These are phyloP conservation scores for Lepidurus couesii DNA, from an alignment of 1,140 invertebrate species.

Conservation along the genomic window DNA sequence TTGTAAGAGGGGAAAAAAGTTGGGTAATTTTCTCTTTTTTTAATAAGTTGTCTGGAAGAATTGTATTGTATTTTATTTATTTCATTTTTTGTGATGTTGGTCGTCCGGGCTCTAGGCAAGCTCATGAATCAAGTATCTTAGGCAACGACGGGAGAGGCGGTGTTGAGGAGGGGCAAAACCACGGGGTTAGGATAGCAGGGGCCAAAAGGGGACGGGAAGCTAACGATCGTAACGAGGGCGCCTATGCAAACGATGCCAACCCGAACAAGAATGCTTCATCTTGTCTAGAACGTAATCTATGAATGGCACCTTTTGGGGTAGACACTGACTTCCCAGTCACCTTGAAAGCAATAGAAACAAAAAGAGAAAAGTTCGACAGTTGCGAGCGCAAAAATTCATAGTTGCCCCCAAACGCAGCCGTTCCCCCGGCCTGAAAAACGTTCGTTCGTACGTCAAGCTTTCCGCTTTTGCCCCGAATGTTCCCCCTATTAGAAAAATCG, in stretches of 20 bases:
- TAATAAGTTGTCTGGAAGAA: background rate
- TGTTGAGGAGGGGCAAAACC: slow-evolving; percentile 20
- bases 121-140: slow-evolving; percentile 16
- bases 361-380: no score
- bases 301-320: background rate
- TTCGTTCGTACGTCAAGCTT: no score
- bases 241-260: slow-evolving; percentile 11
- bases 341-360: no score
- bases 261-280: slow-evolving; percentile 3
- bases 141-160: slow-evolving; percentile 7
- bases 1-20: background rate
- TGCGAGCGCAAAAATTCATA: no score
- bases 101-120: background rate
- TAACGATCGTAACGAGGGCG: slow-evolving; percentile 20
- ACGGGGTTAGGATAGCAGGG: slow-evolving; percentile 20
- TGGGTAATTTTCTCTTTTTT: background rate
- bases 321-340: background rate
- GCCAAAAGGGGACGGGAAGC: slow-evolving; percentile 13
- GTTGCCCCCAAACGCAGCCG: no score
- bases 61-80: background rate
- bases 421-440: no score
- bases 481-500: no score
- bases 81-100: background rate
- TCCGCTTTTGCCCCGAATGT: no score
- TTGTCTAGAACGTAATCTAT: slow-evolving; percentile 14